phyloP scores from a whole-genome alignment of 2,888 invertebrate species.

The Oscheius myriophilus region DNA sequence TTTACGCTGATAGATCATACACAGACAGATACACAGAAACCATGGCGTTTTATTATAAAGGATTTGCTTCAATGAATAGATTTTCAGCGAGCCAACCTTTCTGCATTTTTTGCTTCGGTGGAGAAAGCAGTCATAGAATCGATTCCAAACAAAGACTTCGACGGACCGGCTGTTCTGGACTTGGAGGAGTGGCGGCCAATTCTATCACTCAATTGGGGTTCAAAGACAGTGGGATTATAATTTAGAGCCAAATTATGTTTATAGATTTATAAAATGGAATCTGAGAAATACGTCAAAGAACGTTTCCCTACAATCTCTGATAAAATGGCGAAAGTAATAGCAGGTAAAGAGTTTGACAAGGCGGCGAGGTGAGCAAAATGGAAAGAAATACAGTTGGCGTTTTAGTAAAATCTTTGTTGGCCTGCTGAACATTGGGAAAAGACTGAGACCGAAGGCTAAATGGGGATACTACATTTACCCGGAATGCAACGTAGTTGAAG shows the following conservation, averaged over 20 bases:
- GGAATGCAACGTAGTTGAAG: conserved; percentile 48
- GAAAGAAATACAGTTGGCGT: conserved; percentile 1
- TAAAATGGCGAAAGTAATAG: conserved; percentile 30
- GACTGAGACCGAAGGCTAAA: conserved; percentile 48
- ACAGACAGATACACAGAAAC: no score
- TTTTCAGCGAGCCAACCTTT: neutral
- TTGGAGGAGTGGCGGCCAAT: conserved; percentile 53
- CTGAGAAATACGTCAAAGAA: conserved; percentile 14
- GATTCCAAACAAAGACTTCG: conserved; percentile 46
- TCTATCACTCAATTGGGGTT: conserved; percentile 50
- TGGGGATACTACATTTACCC: conserved; percentile 57
- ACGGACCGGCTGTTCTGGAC: conserved; percentile 51
- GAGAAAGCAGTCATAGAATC: neutral
- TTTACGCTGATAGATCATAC: no score
- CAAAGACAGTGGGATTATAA: conserved; percentile 29
- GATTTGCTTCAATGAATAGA: no score
- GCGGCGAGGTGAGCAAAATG: conserved; percentile 30
- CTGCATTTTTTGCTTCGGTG: conserved; percentile 3
- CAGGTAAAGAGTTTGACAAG: conserved; percentile 35
- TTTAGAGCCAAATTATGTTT: neutral
- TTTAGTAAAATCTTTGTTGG: conserved; percentile 40
- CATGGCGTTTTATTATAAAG: no score
- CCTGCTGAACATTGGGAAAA: conserved; percentile 41
- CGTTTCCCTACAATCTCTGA: conserved; percentile 32
- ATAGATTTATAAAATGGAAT: conserved; percentile 22